Base-by-base conservation (phyloP, 2,113 vertebrate species). In the Grammomys surdaster region DNA sequence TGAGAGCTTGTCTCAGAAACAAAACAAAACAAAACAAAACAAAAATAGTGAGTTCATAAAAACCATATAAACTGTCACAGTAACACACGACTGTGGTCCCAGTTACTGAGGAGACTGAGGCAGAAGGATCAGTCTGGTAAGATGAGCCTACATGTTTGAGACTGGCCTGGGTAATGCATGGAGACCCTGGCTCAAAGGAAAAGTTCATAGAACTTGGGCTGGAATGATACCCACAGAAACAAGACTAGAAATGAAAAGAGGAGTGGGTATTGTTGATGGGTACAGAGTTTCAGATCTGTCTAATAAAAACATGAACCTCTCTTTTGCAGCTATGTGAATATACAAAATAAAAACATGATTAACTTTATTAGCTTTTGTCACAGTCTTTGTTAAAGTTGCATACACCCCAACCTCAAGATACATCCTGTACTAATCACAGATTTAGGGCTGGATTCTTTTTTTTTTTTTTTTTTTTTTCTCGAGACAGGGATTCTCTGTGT, bases 291-390 rank as follows among this genome's bases (percentile, higher is more conserved):
- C 67, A 89, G 46, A 92, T 76, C 33, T 73, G 20, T 51, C 91
- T 73, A 40, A 89, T 92, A 73, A 95, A 81, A 95, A 95, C n/a
- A 77, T 72, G 36, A 54, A 92, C 26, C 65, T 73, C 40, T 93
- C 54, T 75, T 96, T 73, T 58, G 65, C 26, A 78, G 70, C 76
- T 95, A 89, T 48, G 28, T 88, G 24, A 89, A 65, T 73, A 60
- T 33, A 65, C 31, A 81, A 69, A 5, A 69, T 36, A 86, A 91
- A 28, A 33, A 19, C 58, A 81, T 91, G 8, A 87, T 24, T 69
- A 54, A 33, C n/a, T n/a, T 93, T 75, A 12, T 51, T 46, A 89
- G 20, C 48, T 95, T 89, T 91, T 51, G 65, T 56, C 31, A 93
- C 14, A 58, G 58, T 65, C 40, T 72, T 31, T 54, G 87, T 43